These are phyloP conservation scores for Hydrocynus forskahlii DNA, from an alignment of 2,797 vertebrate species.

Conservation along the genomic window DNA sequence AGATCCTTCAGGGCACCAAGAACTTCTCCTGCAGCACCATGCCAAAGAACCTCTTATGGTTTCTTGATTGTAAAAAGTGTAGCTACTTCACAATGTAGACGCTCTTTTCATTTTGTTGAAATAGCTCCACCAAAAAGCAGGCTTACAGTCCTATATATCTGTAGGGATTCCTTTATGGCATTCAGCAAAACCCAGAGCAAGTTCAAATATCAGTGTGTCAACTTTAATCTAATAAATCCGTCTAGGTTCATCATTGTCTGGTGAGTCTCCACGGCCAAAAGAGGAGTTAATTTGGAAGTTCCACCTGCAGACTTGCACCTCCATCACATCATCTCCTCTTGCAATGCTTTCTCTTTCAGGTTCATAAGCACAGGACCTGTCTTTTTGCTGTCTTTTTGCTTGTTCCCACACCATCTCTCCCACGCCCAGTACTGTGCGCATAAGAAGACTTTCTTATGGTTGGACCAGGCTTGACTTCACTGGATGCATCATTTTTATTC, in stretches of 20 bases:
- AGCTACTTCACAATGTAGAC: not conserved
- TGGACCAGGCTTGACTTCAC: no score
- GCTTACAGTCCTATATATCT: not conserved
- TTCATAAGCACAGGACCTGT: not conserved
- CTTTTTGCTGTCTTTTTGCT: no score
- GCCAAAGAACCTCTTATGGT: not conserved
- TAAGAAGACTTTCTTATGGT: no score
- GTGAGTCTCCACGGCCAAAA: not conserved
- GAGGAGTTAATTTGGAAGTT: not conserved
- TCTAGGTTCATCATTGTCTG: conserved; percentile 15
- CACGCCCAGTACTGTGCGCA: no score
- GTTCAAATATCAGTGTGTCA: conserved; percentile 24
- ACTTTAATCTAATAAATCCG: conserved; percentile 21
- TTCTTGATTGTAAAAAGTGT: no score
- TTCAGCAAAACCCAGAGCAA: not conserved
- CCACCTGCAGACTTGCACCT: not conserved
- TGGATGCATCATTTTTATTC: no score
- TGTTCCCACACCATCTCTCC: no score
- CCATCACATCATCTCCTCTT: not conserved
- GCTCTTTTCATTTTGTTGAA: conserved; percentile 12
- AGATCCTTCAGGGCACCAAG: no score
- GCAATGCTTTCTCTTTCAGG: not conserved
- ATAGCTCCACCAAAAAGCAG: not conserved
- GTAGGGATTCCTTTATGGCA: not conserved
- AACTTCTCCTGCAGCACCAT: no score